Evolutionary conservation across 2,888 invertebrate species (phyloP), one percentile per base, ranked within the genome.

Genomic region (Drosophila sordidula): DNA sequence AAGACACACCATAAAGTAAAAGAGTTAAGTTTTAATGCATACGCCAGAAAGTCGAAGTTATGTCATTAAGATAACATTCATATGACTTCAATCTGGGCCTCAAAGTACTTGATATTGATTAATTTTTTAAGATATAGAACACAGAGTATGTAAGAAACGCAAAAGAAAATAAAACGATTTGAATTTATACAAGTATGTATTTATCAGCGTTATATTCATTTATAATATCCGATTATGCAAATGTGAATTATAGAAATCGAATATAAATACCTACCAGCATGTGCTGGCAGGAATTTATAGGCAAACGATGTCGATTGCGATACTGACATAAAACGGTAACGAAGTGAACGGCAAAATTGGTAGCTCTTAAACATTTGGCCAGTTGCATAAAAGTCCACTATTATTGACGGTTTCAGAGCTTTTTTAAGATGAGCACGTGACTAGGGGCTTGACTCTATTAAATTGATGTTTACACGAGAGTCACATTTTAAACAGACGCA

Each of bases 1-100:
- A 71, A 81, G 81, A 75, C 71, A 78, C 67, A 78, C 69, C 69
- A 81, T 47, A 49, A 61, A 52, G 51, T 58, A 16, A 58, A 56
- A 78, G 74, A 80, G 67, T 68, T 59, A 45, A 42, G 42, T n/a
- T n/a, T n/a, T n/a, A n/a, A n/a, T n/a, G n/a, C n/a, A n/a, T n/a
- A 39, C 16, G 34, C 14, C 41, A 41, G 34, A 18, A 12, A 44
- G 3, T 16, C n/a, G 16, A 18, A 51, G 16, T 26, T 44, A 34
- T 51, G 42, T 11, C 8, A 16, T 26, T 3, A 38, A 46, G 41
- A 55, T 50, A 36, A 36, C 5, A 14, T 4, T 16, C 14, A 6
- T 6, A 29, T 8, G 25, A 9, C 29, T 52, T 14, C 22, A 22
- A 22, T 22, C 1, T 29, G 29, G 29, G 29, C 29, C 29, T 9